Base-by-base conservation (phyloP, 2,113 vertebrate genomes). In the Cacatua alba region DNA sequence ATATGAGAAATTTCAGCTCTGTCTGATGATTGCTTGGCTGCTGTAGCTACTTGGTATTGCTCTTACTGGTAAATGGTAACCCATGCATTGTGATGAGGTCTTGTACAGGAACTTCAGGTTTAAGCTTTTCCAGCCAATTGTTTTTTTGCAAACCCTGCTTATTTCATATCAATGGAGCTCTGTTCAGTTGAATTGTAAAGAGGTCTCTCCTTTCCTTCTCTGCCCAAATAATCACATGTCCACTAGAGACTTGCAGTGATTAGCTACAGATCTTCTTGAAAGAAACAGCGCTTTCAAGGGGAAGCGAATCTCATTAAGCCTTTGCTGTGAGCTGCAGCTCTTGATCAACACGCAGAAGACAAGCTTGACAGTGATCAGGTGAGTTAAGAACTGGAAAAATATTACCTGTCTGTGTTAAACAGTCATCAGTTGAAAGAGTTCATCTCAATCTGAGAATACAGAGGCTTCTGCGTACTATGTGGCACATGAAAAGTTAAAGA, bases 401-500 rank as follows among this genome's bases (percentile, higher is more conserved):
- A 86, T 55, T 91, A 76, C 69, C 82, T 63, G 29, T 83, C 85
- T 96, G 75, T 91, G 81, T 59, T 90, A 84, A 92, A 88, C 83
- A 96, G 94, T 72, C 63, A 53, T 72, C 79, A 80, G 82, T 59
- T 83, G 67, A 95, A 91, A 93, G 88, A 93, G 80, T 85, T 94
- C 88, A 67, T 72, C 59, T 95, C 70, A 55, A 44, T 77, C 24
- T 51, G 52, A 85, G 46, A 74, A 80, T 49, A 41, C 41, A 9
- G 93, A 92, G 70, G 79, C 78, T 79, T 97, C 95, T 49, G 67
- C 0, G 1, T 85, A 78, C 63, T 77, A 31, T 43, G 31, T 88
- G 68, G 53, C 53, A 35, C 85, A 96, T 98, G 82, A 98, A 98
- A 97, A 96, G 96, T 97, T 90, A 95, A 97, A 41, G 81, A 88